Percentiles rank a stretch among this genome's conserved stretches.
Conservation (phyloP, 1,140 invertebrate species). For the Magallana angulata region DNA sequence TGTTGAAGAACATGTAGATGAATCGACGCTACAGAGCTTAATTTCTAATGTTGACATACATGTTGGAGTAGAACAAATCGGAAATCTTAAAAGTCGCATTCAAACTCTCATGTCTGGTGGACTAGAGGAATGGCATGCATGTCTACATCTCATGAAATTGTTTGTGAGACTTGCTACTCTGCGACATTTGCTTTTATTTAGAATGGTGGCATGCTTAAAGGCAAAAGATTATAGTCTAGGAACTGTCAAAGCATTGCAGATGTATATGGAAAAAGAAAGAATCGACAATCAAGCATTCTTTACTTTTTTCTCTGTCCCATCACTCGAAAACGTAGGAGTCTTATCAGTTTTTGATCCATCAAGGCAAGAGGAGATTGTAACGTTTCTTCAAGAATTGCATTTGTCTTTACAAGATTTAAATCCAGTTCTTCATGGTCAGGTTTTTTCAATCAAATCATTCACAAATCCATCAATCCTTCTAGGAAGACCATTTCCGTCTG, state of each 20-base stretch:
- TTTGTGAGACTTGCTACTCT: background rate
- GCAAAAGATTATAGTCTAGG: background rate
- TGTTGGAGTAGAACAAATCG: background rate
- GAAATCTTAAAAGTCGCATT: background rate
- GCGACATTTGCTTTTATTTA: background rate
- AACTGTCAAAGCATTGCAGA: background rate
- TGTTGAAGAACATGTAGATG: background rate
- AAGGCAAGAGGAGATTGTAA: background rate
- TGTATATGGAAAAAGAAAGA: background rate
- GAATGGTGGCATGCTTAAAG: background rate
- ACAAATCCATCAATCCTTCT: background rate
- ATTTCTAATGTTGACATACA: background rate
- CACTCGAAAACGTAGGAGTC: background rate
- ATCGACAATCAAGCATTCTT: background rate
- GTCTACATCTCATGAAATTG: background rate
- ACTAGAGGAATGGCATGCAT: background rate
- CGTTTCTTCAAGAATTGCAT: background rate
- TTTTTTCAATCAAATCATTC: background rate
- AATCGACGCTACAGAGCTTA: background rate
- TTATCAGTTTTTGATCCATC: background rate
- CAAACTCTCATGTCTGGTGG: background rate
- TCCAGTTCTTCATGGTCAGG: background rate
- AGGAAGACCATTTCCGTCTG: background rate
- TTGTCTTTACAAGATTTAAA: background rate
- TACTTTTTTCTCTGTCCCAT: background rate